Percentiles rank a stretch among this genome's conserved stretches.
phyloP scores from a whole-genome alignment of 2,797 vertebrate species.

The Miichthys miiuy region DNA sequence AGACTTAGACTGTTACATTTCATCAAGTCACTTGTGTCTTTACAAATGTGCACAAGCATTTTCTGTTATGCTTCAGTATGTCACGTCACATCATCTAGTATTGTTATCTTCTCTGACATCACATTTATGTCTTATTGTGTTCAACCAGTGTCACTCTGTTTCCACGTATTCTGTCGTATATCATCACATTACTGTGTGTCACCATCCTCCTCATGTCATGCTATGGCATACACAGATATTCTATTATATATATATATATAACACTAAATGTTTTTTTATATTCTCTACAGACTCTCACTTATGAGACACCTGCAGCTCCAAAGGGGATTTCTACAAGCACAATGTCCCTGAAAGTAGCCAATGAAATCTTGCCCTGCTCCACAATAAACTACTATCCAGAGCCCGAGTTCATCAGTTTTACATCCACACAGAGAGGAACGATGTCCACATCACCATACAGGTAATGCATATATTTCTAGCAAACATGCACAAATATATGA shows the following conservation, averaged over 20 bases:
- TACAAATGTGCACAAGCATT: no score
- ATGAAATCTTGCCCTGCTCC: conserved; percentile 80
- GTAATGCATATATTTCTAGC: conserved; percentile 42
- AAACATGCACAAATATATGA: background rate
- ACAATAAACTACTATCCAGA: conserved; percentile 86
- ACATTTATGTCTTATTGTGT: background rate
- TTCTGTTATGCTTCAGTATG: no score
- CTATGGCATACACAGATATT: background rate
- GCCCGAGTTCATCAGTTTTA: conserved; percentile 88
- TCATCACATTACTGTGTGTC: background rate
- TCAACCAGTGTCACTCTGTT: background rate
- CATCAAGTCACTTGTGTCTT: background rate
- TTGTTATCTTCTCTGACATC: background rate
- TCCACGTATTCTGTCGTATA: background rate
- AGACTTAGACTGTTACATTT: no score
- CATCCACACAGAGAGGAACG: background rate
- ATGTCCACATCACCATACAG: conserved; percentile 69
- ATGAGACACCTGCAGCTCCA: conserved; percentile 29
- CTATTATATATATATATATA: background rate
- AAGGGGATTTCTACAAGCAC: background rate
- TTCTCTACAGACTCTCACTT: conserved; percentile 63
- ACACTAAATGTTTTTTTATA: background rate
- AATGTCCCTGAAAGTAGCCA: conserved; percentile 84
- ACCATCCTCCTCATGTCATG: background rate
- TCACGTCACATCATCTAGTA: background rate